Conservation (phyloP, 2,113 vertebrate species). For the Microtus montanus region DNA sequence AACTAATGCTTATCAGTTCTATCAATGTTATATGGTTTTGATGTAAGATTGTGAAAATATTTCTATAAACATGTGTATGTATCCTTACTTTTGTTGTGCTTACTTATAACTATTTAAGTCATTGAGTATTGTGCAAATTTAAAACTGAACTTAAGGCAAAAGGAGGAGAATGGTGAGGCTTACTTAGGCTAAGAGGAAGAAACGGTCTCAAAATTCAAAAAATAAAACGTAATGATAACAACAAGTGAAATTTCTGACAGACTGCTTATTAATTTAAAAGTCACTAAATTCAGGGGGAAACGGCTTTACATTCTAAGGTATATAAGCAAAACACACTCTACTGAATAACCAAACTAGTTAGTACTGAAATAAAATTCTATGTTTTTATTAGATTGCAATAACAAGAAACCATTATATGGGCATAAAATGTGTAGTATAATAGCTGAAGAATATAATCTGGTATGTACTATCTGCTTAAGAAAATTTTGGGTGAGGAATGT, state of each 20-base stretch:
- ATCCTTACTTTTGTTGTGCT: neutral
- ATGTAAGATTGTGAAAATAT: neutral
- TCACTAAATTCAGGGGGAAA: neutral
- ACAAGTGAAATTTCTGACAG: neutral
- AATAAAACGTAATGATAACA: neutral
- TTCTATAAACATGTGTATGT: neutral
- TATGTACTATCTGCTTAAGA: neutral
- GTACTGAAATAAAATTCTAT: neutral
- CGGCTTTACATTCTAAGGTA: neutral
- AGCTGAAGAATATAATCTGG: neutral
- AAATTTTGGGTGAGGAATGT: neutral
- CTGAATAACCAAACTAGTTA: neutral
- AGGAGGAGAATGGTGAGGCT: fast-evolving
- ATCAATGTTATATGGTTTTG: neutral
- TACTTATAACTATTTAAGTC: neutral
- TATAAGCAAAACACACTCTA: neutral
- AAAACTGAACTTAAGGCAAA: neutral
- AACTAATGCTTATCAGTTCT: neutral
- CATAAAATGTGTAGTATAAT: neutral
- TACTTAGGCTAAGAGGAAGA: neutral
- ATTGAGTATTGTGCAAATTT: neutral
- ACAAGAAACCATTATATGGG: neutral
- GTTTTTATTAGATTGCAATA: neutral
- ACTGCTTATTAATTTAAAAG: neutral
- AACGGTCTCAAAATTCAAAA: neutral